Evolutionary conservation across 2,797 vertebrate species (phyloP), one percentile per base, ranked within the genome.

Genomic region (Scomberomorus guttatus): DNA sequence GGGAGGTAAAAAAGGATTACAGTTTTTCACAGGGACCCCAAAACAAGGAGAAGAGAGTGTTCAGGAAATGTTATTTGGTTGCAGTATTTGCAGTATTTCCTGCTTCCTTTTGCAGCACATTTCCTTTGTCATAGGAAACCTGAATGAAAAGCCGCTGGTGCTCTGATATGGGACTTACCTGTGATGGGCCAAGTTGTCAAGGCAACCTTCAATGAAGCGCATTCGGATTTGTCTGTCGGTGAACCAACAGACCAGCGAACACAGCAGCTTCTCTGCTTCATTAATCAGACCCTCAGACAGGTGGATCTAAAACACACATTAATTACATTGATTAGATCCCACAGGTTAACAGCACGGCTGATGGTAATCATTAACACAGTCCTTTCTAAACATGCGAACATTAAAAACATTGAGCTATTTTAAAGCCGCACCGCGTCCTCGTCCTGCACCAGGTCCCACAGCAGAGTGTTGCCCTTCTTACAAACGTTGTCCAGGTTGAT

Each of bases 401-500:
- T 20, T 22, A 17, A 54, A 29, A 24, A 29, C 18, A 8, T 0
- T 14, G 13, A 62, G 9, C 17, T 24, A 24, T 1, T 8, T 13
- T 20, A 34, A 18, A 17, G n/a, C 89, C 94, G 84, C 96, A 99
- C 98, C 78, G 98, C 98, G 90, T 99, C 97, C 93, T 99, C 97
- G 87, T 99, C 98, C 93, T 99, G 98, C 65, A 99, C 98, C 93
- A 99, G 96, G 91, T 99, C 98, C 98, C 98, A 99, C 84, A 99
- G 95, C 75, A 99, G 95, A 3, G 98, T 99, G 92, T 97, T 99
- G 81, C 98, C 98, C 90, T 99, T 99, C 93, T 99, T 99, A 87
- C 98, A 99, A 59, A 99, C 98, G 55, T 99, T 99, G 95, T 99
- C 98, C 92, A 99, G 94, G 95, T 99, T 99, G 94, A 99, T 97